phyloP scores from a whole-genome alignment of 1,140 invertebrate genomes.

The Trichomalopsis sarcophagae region DNA sequence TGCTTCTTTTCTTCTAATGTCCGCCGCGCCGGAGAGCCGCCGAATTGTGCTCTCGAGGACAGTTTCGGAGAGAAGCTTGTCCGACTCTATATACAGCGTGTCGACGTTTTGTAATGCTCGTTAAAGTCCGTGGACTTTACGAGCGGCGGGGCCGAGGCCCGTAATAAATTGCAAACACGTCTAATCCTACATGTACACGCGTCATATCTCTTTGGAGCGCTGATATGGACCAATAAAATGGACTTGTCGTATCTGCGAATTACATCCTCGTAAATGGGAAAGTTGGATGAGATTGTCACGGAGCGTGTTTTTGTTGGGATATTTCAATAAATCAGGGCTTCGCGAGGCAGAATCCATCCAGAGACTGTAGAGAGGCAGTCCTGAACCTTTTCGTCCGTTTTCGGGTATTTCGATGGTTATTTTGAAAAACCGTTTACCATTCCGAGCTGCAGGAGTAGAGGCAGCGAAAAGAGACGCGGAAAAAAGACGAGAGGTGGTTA shows the following conservation, averaged over 20 bases:
- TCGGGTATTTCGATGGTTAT: no score
- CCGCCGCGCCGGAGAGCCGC: background rate
- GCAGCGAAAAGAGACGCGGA: background rate
- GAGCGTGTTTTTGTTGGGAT: background rate
- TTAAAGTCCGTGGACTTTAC: conserved; percentile 6
- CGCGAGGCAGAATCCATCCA: background rate
- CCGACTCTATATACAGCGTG: background rate
- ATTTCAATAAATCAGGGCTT: background rate
- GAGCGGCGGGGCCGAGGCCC: background rate
- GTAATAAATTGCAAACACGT: conserved; percentile 7
- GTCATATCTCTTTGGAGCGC: conserved; percentile 1
- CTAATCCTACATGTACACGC: background rate
- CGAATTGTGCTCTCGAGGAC: background rate
- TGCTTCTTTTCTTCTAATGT: background rate
- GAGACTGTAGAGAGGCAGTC: background rate
- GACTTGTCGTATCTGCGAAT: background rate
- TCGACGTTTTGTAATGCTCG: conserved; percentile 15
- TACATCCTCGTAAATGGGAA: background rate
- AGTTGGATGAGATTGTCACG: background rate
- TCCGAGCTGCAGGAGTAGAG: no score
- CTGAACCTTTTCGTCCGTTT: no score
- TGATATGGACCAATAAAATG: background rate
- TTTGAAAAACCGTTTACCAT: no score
- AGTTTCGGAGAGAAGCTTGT: background rate
- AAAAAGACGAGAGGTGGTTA: background rate